Evolutionary conservation across 64 coral and sea anemone species (phyloP), one percentile per base, ranked within the genome.

Genomic region (Montipora cactus): DNA sequence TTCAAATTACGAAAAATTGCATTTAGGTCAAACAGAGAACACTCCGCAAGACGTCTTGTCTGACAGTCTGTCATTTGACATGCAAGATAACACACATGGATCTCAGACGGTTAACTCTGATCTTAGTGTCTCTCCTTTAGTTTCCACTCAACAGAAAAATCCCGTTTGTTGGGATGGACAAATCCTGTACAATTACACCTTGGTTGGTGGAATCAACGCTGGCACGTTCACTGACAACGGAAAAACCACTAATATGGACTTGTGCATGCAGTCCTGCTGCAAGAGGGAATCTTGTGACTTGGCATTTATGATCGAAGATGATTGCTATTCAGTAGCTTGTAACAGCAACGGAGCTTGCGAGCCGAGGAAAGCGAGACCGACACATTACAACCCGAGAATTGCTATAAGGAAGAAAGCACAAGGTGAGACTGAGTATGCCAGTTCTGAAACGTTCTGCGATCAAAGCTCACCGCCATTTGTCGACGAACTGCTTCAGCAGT

Each of bases 261-360:
- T 94, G 12, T 99, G 97, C 44, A 96, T 96, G 95, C 95, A 99
- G 48, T 95, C 87, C 7, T 99, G 97, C 47, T 99, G 97, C 88
- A 96, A 96, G 84, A 88, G 89, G 52, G 61, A 82, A 7, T 46
- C 89, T 20, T 99, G 97, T 79, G 97, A 99, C 84, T 75, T 99
- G 58, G 95, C 97, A 19, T 94, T 99, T 51, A 96, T 99, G 97
- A 99, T 99, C 9, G 97, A 99, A 73, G 89, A 95, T 58, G 95
- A 99, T 19, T 99, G 97, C 7, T 99, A 99, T 57, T 96, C 94
- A 8, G 95, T 99, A 8, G 79, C 91, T 8, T 99, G 97, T 61
- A 94, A 51, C 78, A 97, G 84, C 45, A 94, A 93, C 46, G 59
- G 58, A 1, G 91, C 89, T 53, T 97, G 95, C 82, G 93, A 96